phyloP scores from a whole-genome alignment of 2,797 vertebrate genomes.

The Acropternis orthonyx region DNA sequence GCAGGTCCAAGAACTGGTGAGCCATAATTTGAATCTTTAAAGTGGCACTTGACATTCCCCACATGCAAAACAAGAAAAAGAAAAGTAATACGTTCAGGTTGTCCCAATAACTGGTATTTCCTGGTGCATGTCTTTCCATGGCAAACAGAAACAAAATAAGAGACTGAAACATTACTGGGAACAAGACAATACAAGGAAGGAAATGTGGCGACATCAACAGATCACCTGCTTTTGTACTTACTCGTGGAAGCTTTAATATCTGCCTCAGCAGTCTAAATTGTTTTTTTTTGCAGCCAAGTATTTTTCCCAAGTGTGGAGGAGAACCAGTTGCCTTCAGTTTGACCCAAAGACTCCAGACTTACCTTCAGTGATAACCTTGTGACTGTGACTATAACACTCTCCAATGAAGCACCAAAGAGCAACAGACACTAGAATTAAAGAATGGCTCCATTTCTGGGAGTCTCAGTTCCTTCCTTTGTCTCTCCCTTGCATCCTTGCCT shows the following conservation, averaged over 20 bases:
- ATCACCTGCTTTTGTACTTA: constrained; percentile 55
- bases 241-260: constrained; percentile 29
- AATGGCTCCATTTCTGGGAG: neutral
- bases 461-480: constrained; percentile 41
- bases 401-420: constrained; percentile 26
- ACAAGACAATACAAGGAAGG: constrained; percentile 47
- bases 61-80: neutral
- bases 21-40: neutral
- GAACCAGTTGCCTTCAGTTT: neutral
- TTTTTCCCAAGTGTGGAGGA: neutral
- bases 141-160: constrained; percentile 20
- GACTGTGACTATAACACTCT: constrained; percentile 8
- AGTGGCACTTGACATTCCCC: neutral
- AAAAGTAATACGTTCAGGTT: neutral
- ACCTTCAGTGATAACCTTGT: constrained; percentile 53
- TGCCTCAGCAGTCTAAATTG: neutral
- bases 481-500: constrained; percentile 26
- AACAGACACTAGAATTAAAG: neutral
- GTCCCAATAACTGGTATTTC: neutral
- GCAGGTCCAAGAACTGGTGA: neutral
- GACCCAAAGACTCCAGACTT: constrained; percentile 49
- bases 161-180: neutral
- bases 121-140: neutral
- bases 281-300: neutral
- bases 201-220: neutral